Conservation (phyloP, 2,888 invertebrate genomes). For the Crematogaster levior region DNA sequence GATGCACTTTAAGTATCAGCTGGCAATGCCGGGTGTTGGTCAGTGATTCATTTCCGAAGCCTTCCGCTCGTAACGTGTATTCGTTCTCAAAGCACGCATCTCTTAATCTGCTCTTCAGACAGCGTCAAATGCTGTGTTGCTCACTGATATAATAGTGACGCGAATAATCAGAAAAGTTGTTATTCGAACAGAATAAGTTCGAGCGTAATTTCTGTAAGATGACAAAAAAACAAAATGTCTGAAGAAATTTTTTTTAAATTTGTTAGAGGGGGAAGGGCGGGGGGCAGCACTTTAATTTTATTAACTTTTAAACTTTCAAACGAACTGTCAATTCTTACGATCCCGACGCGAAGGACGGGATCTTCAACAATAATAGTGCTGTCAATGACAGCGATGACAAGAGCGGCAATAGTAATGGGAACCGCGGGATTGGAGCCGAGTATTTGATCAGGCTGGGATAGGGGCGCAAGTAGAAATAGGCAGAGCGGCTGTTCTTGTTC, state of each 20-base stretch:
- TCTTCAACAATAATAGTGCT: slow-evolving; percentile 57
- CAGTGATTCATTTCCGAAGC: slow-evolving; percentile 77
- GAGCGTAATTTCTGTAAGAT: background rate
- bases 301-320: background rate
- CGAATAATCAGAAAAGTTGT: background rate
- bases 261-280: too few relatives aligned
- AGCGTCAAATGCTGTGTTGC: background rate
- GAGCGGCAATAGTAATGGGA: slow-evolving; percentile 71
- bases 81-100: slow-evolving; percentile 6
- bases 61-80: background rate
- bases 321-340: background rate
- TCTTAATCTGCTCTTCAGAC: background rate
- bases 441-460: slow-evolving; percentile 74
- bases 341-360: background rate
- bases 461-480: slow-evolving; percentile 73
- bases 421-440: slow-evolving; percentile 67
- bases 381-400: slow-evolving; percentile 64
- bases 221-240: background rate
- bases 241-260: background rate
- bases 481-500: slow-evolving; percentile 80
- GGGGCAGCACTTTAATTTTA: background rate
- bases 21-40: slow-evolving; percentile 73
- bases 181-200: background rate
- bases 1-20: slow-evolving; percentile 83
- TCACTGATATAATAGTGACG: background rate